Conservation (phyloP, 2,797 vertebrate genomes). For the Podargus strigoides region DNA sequence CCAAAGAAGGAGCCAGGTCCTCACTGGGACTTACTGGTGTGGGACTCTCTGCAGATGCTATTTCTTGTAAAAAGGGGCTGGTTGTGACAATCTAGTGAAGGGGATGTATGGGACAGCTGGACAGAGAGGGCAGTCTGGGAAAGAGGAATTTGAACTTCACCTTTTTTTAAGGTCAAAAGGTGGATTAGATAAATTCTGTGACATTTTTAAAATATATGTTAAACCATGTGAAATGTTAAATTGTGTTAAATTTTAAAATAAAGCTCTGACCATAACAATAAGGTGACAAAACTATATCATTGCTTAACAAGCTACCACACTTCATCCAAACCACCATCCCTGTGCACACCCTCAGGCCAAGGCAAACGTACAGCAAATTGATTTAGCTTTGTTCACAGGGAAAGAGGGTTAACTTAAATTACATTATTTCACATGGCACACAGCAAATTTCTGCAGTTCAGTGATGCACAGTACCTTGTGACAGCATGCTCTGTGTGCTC, state of each 20-base stretch:
- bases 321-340: background rate
- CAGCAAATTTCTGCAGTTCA: background rate
- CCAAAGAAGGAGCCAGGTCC: background rate
- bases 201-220: background rate
- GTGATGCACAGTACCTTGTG: background rate
- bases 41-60: background rate
- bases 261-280: background rate
- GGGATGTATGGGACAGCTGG: background rate
- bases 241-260: background rate
- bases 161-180: background rate
- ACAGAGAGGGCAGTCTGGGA: background rate
- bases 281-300: background rate
- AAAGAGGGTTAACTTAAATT: background rate
- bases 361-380: background rate
- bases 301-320: background rate
- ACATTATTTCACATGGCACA: background rate
- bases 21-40: background rate
- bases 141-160: background rate
- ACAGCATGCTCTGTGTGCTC: background rate
- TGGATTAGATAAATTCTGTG: background rate
- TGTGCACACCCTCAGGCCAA: background rate
- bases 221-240: background rate
- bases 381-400: background rate
- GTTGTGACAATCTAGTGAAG: background rate
- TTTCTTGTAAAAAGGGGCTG: background rate